phyloP scores from a whole-genome alignment of 2,113 vertebrate genomes.

The Pycnonotus jocosus region DNA sequence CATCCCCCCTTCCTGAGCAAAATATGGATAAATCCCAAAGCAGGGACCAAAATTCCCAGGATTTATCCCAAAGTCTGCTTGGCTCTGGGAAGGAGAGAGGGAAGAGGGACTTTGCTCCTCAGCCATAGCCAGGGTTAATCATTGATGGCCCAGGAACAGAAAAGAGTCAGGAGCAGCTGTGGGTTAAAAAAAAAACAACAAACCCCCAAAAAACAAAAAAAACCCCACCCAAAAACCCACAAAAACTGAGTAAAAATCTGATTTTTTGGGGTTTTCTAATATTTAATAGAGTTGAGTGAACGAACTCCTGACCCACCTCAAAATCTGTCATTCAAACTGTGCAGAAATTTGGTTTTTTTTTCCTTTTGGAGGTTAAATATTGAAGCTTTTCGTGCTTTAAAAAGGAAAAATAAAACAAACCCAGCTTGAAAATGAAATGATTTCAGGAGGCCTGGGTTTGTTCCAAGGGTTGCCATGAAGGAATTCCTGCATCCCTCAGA shows the following conservation, averaged over 20 bases:
- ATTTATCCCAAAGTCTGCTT: accelerated
- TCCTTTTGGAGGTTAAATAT: background rate
- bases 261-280: background rate
- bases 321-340: background rate
- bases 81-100: background rate
- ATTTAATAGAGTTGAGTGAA: background rate
- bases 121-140: background rate
- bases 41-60: background rate
- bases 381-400: background rate
- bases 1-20: too few species aligned
- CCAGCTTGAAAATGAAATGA: background rate
- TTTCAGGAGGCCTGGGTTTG: background rate
- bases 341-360: background rate
- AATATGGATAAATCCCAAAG: background rate
- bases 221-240: too few species aligned
- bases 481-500: background rate
- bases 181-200: background rate
- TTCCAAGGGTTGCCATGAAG: background rate
- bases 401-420: background rate
- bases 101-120: background rate
- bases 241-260: background rate
- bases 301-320: background rate
- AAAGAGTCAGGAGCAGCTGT: background rate
- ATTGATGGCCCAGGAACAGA: background rate
- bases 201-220: too few species aligned